These are phyloP conservation scores for Corythaixoides concolor DNA, from an alignment of 2,113 vertebrate genomes.

Conservation along the genomic window DNA sequence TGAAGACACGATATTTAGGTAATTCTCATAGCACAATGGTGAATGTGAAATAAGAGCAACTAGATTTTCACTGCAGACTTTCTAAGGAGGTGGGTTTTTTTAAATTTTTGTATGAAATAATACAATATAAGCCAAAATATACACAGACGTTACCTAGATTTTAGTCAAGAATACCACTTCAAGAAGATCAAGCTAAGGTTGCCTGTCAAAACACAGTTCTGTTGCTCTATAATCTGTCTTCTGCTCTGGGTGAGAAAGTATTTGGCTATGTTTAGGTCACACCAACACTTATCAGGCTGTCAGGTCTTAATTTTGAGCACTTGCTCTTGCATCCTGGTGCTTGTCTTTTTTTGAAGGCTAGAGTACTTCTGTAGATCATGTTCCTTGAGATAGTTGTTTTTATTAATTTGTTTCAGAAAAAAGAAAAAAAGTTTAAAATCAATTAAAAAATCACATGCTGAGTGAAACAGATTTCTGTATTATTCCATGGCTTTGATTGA, in stretches of 20 bases:
- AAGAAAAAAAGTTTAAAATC: background rate
- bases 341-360: background rate
- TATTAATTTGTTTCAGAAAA: background rate
- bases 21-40: background rate
- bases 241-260: background rate
- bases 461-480: background rate
- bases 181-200: background rate
- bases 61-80: background rate
- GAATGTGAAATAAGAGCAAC: background rate
- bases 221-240: background rate
- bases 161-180: background rate
- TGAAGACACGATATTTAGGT: background rate
- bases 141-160: background rate
- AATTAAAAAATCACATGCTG: background rate
- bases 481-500: background rate
- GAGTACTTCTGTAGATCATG: background rate
- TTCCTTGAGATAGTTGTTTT: background rate
- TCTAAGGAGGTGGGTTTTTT: background rate
- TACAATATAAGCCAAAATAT: background rate
- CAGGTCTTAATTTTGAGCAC: background rate
- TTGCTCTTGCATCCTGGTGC: background rate
- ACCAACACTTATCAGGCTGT: background rate
- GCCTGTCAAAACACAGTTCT: background rate
- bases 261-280: background rate
- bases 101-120: background rate